These are phyloP conservation scores for Pristis pectinata DNA, from an alignment of 2,797 vertebrate species.

Conservation along the genomic window DNA sequence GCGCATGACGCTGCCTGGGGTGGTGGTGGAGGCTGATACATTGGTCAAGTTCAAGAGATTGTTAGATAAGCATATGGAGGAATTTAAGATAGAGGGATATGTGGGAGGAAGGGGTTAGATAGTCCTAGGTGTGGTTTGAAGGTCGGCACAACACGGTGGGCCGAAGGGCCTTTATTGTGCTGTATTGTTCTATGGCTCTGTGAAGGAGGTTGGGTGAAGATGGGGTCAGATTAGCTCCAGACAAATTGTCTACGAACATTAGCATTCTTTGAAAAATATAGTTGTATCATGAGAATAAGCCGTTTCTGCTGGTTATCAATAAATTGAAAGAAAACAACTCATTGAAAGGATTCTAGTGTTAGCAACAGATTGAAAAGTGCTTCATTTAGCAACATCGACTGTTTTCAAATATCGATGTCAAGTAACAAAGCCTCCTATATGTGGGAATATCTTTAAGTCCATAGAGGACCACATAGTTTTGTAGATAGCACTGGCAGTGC, in stretches of 20 bases:
- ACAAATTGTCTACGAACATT: not conserved
- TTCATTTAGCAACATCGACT: not conserved
- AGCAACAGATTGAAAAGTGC: not conserved
- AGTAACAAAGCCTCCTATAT: not conserved
- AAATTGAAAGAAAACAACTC: not conserved
- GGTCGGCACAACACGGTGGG: too few relatives aligned
- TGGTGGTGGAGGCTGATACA: too few relatives aligned
- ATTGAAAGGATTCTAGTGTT: not conserved
- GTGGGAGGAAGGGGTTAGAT: too few relatives aligned
- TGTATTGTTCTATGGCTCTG: too few relatives aligned
- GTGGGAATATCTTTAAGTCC: not conserved
- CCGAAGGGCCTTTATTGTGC: too few relatives aligned
- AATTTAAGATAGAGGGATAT: too few relatives aligned
- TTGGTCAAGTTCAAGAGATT: too few relatives aligned
- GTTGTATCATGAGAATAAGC: not conserved
- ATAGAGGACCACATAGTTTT: not conserved
- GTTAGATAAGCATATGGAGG: too few relatives aligned
- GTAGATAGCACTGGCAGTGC: not conserved
- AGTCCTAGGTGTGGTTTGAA: too few relatives aligned
- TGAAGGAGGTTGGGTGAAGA: not conserved
- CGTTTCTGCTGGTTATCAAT: not conserved
- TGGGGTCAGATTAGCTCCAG: not conserved
- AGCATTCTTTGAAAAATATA: not conserved
- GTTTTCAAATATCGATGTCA: not conserved
- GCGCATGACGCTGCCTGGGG: too few relatives aligned